Evolutionary conservation across 2,888 invertebrate genomes (phyloP).

Genomic region (Tricholauxania praeusta): DNA sequence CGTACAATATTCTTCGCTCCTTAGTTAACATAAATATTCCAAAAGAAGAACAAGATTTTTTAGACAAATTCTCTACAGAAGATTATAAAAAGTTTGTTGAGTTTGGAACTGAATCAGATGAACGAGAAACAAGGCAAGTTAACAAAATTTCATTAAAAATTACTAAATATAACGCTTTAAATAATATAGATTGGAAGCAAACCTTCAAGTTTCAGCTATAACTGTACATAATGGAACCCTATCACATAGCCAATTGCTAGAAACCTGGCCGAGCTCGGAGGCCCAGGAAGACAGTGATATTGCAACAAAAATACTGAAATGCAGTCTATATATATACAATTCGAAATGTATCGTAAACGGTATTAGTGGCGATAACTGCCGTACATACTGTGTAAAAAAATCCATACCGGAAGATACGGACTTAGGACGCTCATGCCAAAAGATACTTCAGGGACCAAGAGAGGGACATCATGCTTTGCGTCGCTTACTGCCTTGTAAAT

Average conservation of each 20-base stretch:
- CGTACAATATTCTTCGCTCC: neutral
- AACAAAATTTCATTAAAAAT: neutral
- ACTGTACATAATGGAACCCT: constrained; percentile 61
- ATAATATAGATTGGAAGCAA: constrained; percentile 58
- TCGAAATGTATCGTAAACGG: constrained; percentile 54
- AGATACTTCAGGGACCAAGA: constrained; percentile 59
- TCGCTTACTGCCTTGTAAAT: constrained; percentile 59
- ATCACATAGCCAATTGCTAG: constrained; percentile 63
- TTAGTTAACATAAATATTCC: constrained; percentile 31
- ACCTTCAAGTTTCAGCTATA: constrained; percentile 56
- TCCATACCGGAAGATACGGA: constrained; percentile 71
- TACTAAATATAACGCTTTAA: neutral
- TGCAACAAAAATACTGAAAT: constrained; percentile 62
- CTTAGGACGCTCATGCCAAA: constrained; percentile 71
- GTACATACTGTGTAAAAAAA: constrained; percentile 71
- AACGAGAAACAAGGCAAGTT: constrained; percentile 52
- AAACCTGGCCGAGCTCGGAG: constrained; percentile 59
- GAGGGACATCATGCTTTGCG: constrained; percentile 59
- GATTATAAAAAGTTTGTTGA: constrained; percentile 50
- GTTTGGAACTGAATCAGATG: constrained; percentile 50
- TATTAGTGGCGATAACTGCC: constrained; percentile 73
- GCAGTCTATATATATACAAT: constrained; percentile 59
- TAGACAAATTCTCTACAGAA: constrained; percentile 45
- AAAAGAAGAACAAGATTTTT: constrained; percentile 34
- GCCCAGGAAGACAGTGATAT: constrained; percentile 57